Evolutionary conservation across 2,797 vertebrate genomes (phyloP).

Genomic region (Bradypus variegatus): DNA sequence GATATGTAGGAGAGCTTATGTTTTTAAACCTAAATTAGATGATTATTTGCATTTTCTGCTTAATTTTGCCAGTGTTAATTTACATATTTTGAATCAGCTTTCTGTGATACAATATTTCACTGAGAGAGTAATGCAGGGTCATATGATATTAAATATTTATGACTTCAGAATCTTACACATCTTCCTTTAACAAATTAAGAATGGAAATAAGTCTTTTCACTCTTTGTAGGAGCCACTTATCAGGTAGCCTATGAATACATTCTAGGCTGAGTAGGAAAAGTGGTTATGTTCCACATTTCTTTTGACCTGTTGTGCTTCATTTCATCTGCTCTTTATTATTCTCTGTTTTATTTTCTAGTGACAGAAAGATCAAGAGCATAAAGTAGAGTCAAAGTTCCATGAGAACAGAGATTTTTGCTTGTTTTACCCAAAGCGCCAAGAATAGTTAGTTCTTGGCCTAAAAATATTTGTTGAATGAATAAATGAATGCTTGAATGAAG

Average conservation of each 20-base stretch:
- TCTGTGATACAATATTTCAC: neutral
- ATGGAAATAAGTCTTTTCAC: neutral
- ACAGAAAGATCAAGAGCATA: neutral
- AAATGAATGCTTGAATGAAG: neutral
- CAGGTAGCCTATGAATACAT: neutral
- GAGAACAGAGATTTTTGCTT: neutral
- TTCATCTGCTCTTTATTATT: neutral
- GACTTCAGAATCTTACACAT: neutral
- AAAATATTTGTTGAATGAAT: neutral
- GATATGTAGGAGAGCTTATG: neutral
- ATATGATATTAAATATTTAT: neutral
- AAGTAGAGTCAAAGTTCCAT: neutral
- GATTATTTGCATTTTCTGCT: constrained; percentile 12
- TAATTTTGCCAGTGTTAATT: constrained; percentile 1
- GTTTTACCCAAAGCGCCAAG: neutral
- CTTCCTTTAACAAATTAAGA: neutral
- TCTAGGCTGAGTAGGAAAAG: neutral
- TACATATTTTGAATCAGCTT: constrained; percentile 16
- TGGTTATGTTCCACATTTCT: neutral
- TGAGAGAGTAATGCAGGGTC: neutral
- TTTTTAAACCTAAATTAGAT: neutral
- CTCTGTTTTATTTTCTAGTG: constrained; percentile 4
- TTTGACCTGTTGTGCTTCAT: neutral
- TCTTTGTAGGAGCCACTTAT: neutral
- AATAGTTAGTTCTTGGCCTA: neutral